A percentile compares a stretch with the other conserved stretches of the same genome.
Conservation (phyloP, 1,140 invertebrate species). For the Thalassaphorura encarpata region DNA sequence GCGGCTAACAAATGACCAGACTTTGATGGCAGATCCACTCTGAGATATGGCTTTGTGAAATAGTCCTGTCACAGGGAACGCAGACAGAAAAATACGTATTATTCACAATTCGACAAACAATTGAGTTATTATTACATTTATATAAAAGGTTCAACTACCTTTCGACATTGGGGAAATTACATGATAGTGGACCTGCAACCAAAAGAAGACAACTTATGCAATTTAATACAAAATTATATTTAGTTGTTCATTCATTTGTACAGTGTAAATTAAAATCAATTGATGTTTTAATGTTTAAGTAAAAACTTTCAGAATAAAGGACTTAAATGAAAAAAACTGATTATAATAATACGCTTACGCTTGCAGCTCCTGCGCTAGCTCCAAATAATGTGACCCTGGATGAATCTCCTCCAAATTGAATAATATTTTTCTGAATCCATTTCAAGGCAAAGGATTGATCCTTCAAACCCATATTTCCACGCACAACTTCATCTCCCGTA, state of each 20-base stretch:
- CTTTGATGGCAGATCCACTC: constrained; percentile 50
- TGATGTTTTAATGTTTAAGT: no score
- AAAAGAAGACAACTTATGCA: no score
- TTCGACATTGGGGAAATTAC: not conserved
- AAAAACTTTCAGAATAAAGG: not conserved
- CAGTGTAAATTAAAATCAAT: no score
- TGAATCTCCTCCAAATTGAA: not conserved
- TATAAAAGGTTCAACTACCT: not conserved
- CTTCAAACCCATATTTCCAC: constrained; percentile 8
- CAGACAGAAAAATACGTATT: no score
- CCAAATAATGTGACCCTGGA: not conserved
- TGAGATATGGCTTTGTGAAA: constrained; percentile 7
- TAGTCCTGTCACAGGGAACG: no score
- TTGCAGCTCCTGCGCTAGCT: not conserved
- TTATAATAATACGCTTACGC: not conserved
- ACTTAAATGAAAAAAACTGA: not conserved
- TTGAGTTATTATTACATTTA: not conserved
- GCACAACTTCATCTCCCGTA: constrained; percentile 35
- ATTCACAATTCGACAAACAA: no score
- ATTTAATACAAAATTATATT: no score
- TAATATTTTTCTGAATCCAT: not conserved
- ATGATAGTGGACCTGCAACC: not conserved
- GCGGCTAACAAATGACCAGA: constrained; percentile 52
- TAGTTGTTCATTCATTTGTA: no score
- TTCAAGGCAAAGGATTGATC: not conserved